These are phyloP conservation scores for Phymanthus crucifer DNA, from an alignment of 92 coral and sea anemone species.

Conservation along the genomic window DNA sequence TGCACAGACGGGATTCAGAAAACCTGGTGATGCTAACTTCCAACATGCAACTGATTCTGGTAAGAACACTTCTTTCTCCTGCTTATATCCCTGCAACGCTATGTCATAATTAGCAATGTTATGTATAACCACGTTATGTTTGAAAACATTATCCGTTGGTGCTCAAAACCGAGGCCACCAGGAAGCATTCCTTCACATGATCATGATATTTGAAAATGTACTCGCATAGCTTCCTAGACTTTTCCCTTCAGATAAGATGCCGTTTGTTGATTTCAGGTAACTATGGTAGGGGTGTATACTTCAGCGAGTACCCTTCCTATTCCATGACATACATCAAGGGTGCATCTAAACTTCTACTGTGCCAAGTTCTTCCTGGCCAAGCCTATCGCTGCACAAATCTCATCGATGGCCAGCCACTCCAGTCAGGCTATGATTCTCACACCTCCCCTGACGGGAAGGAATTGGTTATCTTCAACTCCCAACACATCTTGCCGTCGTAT, in stretches of 20 bases:
- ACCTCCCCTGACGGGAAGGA: conserved; percentile 90
- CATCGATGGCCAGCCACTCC: conserved; percentile 77
- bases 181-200: too few species aligned
- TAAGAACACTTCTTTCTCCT: not conserved
- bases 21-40: conserved; percentile 74
- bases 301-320: conserved; percentile 85
- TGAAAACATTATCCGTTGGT: too few species aligned
- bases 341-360: conserved; percentile 74
- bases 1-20: conserved; percentile 63
- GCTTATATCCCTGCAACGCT: too few species aligned
- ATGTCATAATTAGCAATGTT: too few species aligned
- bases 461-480: conserved; percentile 74
- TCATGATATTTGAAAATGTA: too few species aligned
- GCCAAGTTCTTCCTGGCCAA: conserved; percentile 84
- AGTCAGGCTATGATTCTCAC: conserved; percentile 71
- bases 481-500: conserved; percentile 75
- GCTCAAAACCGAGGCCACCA: too few species aligned
- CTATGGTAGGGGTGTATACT: conserved; percentile 81
- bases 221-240: too few species aligned
- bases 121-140: too few species aligned
- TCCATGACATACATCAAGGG: conserved; percentile 84
- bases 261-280: conserved; percentile 33
- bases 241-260: not conserved
- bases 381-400: conserved; percentile 69
- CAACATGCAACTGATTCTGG: conserved; percentile 85